Base-by-base conservation (phyloP, 1,140 invertebrate species). In the Magallana angulata region DNA sequence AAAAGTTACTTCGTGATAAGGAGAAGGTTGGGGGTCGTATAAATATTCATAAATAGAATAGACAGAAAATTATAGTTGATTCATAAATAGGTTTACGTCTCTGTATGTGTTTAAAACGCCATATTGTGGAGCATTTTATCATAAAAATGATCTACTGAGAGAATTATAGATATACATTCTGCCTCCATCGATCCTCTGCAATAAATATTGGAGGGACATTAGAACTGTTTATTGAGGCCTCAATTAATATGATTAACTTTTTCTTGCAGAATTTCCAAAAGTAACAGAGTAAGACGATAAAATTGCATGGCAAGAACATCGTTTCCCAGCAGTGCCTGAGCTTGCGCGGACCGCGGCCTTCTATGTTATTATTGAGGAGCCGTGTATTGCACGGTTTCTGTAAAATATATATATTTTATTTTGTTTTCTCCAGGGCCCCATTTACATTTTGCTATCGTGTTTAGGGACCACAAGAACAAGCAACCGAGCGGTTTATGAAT, bases 361-460 rank as follows among this genome's bases (percentile, higher is more conserved):
- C 14, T 24, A 76, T 76, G 36, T 76, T 48, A 76, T 30, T 76
- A 76, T 76, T 64, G 36, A 24, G 30, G 18, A 71, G n/a, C 64
- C 9, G 64, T 71, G 11, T 71, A 71, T 18, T 71, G 24, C 24
- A 76, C 0, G 68, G 68, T 24, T 76, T 76, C 24, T 6, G 36
- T 48, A 48, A 76, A 24, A 9, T 24, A 30, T 36, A 30, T 18
- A 8, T 68, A 24, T 68, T 68, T 68, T 9, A 68, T 68, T 76
- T 76, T 30, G 2, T 30, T 12, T 30, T 64, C 60, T 76, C 68
- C 14, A 30, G 68, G 68, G 68, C 4, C 14, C 14, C 11, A 11
- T 76, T 76, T 76, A 76, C 68, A 76, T 76, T 76, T 76, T 14
- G 68, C 24, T 76, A 76, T 76, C 68, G 14, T 76, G 68, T 76